Conservation (phyloP, 2,113 vertebrate genomes). For the Brienomyrus longianalis region DNA sequence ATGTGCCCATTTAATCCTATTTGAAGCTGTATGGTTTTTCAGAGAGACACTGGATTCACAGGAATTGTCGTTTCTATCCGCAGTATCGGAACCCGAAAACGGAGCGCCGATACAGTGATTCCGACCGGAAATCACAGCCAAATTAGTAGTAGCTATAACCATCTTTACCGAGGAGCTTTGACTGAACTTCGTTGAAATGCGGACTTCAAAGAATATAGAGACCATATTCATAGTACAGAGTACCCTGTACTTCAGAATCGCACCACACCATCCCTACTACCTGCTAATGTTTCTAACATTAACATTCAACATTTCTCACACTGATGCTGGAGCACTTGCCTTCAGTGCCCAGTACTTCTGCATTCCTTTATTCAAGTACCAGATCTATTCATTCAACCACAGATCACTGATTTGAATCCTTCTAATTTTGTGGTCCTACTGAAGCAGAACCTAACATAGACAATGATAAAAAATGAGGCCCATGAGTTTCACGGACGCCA, state of each 20-base stretch:
- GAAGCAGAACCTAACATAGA: neutral
- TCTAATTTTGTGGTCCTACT: neutral
- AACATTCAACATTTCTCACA: neutral
- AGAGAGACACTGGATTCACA: neutral
- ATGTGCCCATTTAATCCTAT: neutral
- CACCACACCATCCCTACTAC: neutral
- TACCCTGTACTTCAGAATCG: neutral
- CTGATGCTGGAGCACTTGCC: neutral
- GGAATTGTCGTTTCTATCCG: neutral
- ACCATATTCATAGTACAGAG: neutral
- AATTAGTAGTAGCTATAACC: neutral
- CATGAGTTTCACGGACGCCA: neutral
- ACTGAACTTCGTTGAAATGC: too few relatives aligned
- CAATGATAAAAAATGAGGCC: neutral
- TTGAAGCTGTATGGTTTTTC: neutral
- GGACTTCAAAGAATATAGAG: neutral
- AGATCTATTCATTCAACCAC: neutral
- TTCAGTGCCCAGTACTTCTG: neutral
- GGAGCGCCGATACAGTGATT: neutral
- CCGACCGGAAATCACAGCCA: neutral
- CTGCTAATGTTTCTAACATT: neutral
- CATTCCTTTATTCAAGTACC: neutral
- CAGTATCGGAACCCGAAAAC: neutral
- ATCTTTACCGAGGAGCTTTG: neutral
- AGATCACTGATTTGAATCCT: neutral